phyloP scores from a whole-genome alignment of 2,113 vertebrate genomes.

The Mesocricetus auratus region DNA sequence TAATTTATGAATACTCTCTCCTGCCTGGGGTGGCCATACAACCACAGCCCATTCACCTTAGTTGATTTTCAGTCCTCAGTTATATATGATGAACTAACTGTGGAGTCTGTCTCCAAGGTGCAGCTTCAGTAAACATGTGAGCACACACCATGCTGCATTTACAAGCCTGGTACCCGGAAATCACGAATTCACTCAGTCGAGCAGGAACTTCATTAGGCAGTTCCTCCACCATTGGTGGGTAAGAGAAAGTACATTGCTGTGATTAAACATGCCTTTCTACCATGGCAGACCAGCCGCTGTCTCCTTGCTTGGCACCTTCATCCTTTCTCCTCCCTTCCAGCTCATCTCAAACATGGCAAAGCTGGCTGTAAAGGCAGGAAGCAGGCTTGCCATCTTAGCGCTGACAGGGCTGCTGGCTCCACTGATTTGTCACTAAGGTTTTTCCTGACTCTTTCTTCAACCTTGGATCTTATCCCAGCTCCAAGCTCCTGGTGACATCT shows the following conservation, averaged over 20 bases:
- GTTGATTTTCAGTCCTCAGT: neutral
- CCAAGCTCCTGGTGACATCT: constrained; percentile 62
- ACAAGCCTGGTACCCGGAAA: constrained; percentile 17
- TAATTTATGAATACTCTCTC: neutral
- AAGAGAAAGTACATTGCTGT: neutral
- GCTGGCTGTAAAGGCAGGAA: constrained; percentile 20
- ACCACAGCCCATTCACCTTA: neutral
- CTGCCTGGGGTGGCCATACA: neutral
- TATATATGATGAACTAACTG: neutral
- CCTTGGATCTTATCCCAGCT: constrained; percentile 65
- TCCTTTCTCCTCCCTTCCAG: neutral
- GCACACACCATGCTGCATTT: neutral
- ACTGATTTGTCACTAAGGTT: neutral
- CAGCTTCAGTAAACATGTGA: neutral
- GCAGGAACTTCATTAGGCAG: constrained; percentile 57
- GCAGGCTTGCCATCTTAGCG: neutral
- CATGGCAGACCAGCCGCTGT: neutral
- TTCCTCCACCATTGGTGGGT: constrained; percentile 14
- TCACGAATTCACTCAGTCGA: constrained; percentile 63
- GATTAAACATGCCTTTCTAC: constrained; percentile 11
- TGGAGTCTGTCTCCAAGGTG: neutral
- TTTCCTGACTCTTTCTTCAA: constrained; percentile 59
- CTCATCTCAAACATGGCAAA: neutral
- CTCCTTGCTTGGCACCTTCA: constrained; percentile 3
- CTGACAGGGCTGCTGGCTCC: neutral